These are phyloP conservation scores for Willisornis vidua DNA, from an alignment of 2,113 vertebrate species.

Conservation along the genomic window DNA sequence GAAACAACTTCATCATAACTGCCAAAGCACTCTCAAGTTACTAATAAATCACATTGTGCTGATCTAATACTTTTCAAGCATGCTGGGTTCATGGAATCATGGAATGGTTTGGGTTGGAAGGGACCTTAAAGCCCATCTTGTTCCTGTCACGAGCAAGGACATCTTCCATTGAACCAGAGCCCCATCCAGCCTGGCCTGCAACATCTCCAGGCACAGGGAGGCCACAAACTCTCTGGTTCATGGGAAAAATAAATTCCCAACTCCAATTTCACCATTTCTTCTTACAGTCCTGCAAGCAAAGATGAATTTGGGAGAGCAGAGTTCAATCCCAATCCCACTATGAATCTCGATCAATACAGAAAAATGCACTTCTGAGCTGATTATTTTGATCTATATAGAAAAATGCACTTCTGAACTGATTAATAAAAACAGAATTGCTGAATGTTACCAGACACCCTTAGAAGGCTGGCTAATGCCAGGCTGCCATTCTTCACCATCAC, in stretches of 20 bases:
- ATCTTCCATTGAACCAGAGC: background rate
- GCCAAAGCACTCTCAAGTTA: background rate
- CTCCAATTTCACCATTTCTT: background rate
- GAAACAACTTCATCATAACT: background rate
- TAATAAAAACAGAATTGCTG: background rate
- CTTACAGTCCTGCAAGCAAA: background rate
- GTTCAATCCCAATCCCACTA: background rate
- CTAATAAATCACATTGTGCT: background rate
- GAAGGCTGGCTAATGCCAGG: conserved; percentile 71
- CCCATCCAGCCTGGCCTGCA: background rate
- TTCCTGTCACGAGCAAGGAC: background rate
- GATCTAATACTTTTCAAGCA: background rate
- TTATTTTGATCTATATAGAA: background rate
- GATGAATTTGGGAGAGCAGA: background rate
- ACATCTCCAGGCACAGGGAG: background rate
- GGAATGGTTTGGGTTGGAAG: background rate
- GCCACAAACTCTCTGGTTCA: background rate
- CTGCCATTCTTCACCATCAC: conserved; percentile 66
- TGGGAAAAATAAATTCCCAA: background rate
- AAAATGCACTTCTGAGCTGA: background rate
- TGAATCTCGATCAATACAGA: background rate
- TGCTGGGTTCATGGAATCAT: background rate
- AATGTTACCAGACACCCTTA: conserved; percentile 71
- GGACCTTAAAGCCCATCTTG: background rate
- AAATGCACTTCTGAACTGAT: background rate